These are phyloP conservation scores for Rachycentron canadum DNA, from an alignment of 2,797 vertebrate species.

Conservation along the genomic window DNA sequence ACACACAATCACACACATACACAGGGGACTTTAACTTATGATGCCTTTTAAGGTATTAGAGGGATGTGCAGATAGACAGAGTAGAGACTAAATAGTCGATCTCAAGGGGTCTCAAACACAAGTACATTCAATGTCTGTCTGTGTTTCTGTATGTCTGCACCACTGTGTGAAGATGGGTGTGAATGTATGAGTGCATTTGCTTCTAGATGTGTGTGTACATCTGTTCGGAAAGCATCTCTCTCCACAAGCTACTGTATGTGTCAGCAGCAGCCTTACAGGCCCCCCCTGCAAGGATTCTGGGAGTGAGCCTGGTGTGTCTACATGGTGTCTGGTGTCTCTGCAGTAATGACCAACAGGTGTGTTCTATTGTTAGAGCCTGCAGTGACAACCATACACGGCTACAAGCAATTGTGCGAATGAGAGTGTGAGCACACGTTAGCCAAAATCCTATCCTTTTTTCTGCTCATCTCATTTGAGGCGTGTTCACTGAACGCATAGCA, in stretches of 20 bases:
- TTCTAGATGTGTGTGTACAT: constrained; percentile 51
- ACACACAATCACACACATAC: constrained; percentile 8
- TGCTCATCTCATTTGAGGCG: constrained; percentile 35
- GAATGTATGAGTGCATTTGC: neutral
- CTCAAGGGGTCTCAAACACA: constrained; percentile 35
- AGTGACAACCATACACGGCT: constrained; percentile 67
- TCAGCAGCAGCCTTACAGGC: constrained; percentile 54
- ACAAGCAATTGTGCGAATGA: constrained; percentile 50
- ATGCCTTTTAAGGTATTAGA: constrained; percentile 8
- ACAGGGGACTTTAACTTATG: neutral
- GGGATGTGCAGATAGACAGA: constrained; percentile 37
- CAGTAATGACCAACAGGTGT: constrained; percentile 83
- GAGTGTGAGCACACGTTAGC: constrained; percentile 26
- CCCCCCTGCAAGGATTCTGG: constrained; percentile 56
- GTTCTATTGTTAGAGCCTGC: constrained; percentile 79
- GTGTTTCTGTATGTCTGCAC: constrained; percentile 19
- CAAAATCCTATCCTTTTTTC: constrained; percentile 50
- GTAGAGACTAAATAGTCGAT: constrained; percentile 34
- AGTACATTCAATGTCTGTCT: constrained; percentile 3
- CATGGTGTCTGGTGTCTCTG: constrained; percentile 77
- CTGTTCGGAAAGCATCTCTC: constrained; percentile 71
- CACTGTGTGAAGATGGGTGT: neutral
- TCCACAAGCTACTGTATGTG: constrained; percentile 62
- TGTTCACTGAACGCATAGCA: constrained; percentile 50
- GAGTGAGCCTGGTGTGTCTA: constrained; percentile 67